These are phyloP conservation scores for Eublepharis macularius DNA, from an alignment of 2,113 vertebrate species.

Conservation along the genomic window DNA sequence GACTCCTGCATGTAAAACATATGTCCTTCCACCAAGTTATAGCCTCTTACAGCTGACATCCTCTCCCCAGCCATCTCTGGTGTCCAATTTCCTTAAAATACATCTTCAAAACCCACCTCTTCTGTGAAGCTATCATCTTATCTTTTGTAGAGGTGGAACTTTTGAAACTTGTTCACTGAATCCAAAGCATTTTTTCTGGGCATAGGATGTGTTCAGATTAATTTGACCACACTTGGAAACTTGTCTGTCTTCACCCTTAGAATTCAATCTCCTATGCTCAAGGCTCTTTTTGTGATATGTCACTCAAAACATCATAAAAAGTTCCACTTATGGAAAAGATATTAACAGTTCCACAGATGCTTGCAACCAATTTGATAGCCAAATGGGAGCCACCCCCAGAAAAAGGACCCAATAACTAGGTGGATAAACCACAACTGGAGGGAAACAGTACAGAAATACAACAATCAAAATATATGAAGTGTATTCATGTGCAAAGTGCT, in stretches of 20 bases:
- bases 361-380: not conserved
- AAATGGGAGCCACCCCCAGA: too few species aligned
- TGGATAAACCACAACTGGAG: too few species aligned
- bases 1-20: not conserved
- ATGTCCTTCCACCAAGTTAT: not conserved
- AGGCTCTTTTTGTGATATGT: not conserved
- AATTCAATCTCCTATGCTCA: not conserved
- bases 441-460: too few species aligned
- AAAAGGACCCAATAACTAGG: too few species aligned
- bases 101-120: not conserved
- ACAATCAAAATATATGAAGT: too few species aligned
- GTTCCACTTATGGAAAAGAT: not conserved
- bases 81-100: not conserved
- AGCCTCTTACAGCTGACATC: not conserved
- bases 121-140: not conserved
- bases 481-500: too few species aligned
- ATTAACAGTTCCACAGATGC: not conserved
- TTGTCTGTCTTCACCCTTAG: not conserved
- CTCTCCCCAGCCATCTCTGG: not conserved
- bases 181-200: too few species aligned
- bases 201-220: too few species aligned
- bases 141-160: too few species aligned
- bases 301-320: not conserved
- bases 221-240: too few species aligned
- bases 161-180: too few species aligned